Conservation (phyloP, 2,113 vertebrate genomes). For the Rhombomys opimus region DNA sequence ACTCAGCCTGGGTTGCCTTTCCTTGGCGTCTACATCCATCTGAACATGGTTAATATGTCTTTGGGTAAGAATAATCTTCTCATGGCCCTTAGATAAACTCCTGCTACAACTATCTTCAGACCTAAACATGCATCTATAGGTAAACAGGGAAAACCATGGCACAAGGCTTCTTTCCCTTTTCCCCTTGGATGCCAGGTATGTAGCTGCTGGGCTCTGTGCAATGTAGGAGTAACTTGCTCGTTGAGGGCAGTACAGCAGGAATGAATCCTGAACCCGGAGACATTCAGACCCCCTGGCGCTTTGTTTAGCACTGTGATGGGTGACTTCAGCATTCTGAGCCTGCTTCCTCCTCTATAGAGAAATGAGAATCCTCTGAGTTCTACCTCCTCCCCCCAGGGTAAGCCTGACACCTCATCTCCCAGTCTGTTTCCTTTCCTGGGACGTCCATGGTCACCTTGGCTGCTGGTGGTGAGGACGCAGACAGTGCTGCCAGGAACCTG, state of each 20-base stretch:
- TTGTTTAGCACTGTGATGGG: not conserved
- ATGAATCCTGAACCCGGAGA: not conserved
- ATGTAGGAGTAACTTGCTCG: not conserved
- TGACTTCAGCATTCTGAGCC: not conserved
- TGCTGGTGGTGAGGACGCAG: not conserved
- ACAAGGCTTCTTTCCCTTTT: not conserved
- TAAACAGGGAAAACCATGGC: not conserved
- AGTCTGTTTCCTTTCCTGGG: not conserved
- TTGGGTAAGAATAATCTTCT: not conserved
- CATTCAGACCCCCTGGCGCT: not conserved
- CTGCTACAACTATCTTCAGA: not conserved
- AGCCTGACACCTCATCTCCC: not conserved
- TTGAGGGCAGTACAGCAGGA: not conserved
- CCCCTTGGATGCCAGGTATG: not conserved
- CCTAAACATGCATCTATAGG: rapidly evolving
- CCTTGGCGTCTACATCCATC: not conserved
- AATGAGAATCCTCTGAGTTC: not conserved
- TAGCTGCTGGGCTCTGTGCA: not conserved
- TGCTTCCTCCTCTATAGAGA: not conserved
- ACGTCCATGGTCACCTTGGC: not conserved
- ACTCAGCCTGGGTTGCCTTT: not conserved
- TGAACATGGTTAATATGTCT: not conserved
- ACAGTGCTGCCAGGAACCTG: not conserved
- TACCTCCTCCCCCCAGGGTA: not conserved
- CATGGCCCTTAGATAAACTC: not conserved